Percentiles rank a stretch among this genome's conserved stretches.
These are phyloP conservation scores for Pampus argenteus DNA, from an alignment of 2,797 vertebrate genomes.

Conservation along the genomic window DNA sequence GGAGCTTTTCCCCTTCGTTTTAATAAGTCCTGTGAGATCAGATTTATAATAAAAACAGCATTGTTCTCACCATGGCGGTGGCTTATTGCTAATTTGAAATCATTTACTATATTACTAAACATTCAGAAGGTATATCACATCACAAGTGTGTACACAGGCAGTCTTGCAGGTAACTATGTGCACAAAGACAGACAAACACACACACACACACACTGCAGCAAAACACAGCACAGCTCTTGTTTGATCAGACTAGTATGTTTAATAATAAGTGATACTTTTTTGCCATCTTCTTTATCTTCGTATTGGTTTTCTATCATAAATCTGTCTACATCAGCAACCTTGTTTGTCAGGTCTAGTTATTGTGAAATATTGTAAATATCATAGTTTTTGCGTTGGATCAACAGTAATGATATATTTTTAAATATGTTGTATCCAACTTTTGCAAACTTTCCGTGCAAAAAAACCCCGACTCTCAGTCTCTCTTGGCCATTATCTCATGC, in stretches of 20 bases:
- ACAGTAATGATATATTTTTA: neutral
- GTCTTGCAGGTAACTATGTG: slow-evolving; percentile 56
- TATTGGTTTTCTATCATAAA: slow-evolving; percentile 46
- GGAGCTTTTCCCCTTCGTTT: slow-evolving; percentile 79
- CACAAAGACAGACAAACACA: slow-evolving; percentile 13
- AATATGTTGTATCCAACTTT: slow-evolving; percentile 6
- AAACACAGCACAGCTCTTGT: slow-evolving; percentile 72
- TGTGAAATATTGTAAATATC: slow-evolving; percentile 8
- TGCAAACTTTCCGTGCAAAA: slow-evolving; percentile 22
- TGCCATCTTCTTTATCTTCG: slow-evolving; percentile 36
- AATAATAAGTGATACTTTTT: slow-evolving; percentile 63
- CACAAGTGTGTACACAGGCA: slow-evolving; percentile 47
- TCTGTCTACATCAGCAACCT: slow-evolving; percentile 22
- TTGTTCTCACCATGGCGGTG: slow-evolving; percentile 84
- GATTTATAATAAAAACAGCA: slow-evolving; percentile 86
- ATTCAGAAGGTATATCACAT: slow-evolving; percentile 36
- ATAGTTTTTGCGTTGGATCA: slow-evolving; percentile 11
- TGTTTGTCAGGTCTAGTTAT: slow-evolving; percentile 3
- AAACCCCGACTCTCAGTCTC: slow-evolving; percentile 14
- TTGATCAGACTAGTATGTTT: slow-evolving; percentile 79
- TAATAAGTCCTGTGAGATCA: slow-evolving; percentile 92
- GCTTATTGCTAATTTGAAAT: slow-evolving; percentile 84
- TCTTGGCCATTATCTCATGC: slow-evolving; percentile 51
- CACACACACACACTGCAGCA: neutral
- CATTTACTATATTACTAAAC: slow-evolving; percentile 88